Evolutionary conservation across 2,113 vertebrate genomes (phyloP).

Genomic region (Corythaixoides concolor): DNA sequence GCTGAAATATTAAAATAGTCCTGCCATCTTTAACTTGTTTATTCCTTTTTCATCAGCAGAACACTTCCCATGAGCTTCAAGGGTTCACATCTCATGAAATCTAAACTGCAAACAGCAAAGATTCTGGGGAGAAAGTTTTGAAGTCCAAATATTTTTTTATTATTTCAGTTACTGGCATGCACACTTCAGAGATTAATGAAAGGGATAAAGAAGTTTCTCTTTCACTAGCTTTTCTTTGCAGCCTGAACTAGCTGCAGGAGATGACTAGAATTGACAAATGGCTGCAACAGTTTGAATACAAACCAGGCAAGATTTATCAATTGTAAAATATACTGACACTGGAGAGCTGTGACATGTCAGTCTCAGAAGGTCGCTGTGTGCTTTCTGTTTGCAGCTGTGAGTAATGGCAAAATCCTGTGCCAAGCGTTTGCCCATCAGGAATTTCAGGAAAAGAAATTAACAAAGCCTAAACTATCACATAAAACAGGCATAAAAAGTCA

Average conservation of each 20-base stretch:
- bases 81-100: conserved; percentile 49
- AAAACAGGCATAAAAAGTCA: conserved; percentile 2
- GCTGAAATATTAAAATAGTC: conserved; percentile 49
- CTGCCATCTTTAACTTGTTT: conserved; percentile 30
- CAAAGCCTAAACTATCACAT: background rate
- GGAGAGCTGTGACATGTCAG: conserved; percentile 44
- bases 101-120: conserved; percentile 47
- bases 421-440: conserved; percentile 1
- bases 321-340: conserved; percentile 45
- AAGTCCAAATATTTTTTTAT: conserved; percentile 66
- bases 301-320: conserved; percentile 53
- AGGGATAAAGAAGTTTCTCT: conserved; percentile 31
- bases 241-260: conserved; percentile 65
- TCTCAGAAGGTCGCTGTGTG: conserved; percentile 57
- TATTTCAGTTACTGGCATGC: conserved; percentile 68
- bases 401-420: conserved; percentile 23
- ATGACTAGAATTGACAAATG: conserved; percentile 66
- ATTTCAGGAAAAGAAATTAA: background rate
- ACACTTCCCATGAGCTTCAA: conserved; percentile 54
- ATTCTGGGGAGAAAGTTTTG: conserved; percentile 55
- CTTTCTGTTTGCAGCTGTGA: conserved; percentile 59
- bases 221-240: conserved; percentile 51
- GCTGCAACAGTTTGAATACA: conserved; percentile 54
- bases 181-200: conserved; percentile 51
- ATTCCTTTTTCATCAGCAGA: conserved; percentile 56